Conservation (phyloP, 1,140 invertebrate genomes). For the Rhagoletis zephyria region DNA sequence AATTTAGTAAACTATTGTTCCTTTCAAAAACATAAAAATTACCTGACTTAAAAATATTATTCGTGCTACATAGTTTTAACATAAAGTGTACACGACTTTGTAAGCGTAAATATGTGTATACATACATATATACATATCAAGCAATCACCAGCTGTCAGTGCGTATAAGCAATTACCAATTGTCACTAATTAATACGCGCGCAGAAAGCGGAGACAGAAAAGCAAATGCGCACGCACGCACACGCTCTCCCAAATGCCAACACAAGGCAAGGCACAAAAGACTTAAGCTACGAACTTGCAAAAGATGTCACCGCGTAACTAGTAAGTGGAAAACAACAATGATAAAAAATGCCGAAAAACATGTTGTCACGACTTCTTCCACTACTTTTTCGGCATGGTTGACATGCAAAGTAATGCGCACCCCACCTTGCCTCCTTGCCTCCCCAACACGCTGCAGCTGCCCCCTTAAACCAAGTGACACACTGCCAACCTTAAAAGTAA, state of each 20-base stretch:
- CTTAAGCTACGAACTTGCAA: slow-evolving; percentile 52
- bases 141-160: slow-evolving; percentile 1
- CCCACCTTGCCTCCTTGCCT: background rate
- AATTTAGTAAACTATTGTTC: too few relatives aligned
- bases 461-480: background rate
- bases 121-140: too few relatives aligned
- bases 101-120: too few relatives aligned
- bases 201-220: background rate
- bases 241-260: background rate
- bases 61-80: too few relatives aligned
- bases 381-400: background rate
- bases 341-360: slow-evolving; percentile 48
- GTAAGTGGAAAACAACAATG: background rate
- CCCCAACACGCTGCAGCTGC: background rate
- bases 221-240: background rate
- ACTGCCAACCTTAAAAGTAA: slow-evolving; percentile 46
- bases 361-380: slow-evolving; percentile 32
- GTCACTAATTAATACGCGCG: slow-evolving; percentile 38
- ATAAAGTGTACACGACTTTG: background rate
- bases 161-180: slow-evolving; percentile 46
- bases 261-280: slow-evolving; percentile 38
- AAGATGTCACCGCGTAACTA: slow-evolving; percentile 34
- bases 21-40: too few relatives aligned
- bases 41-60: too few relatives aligned
- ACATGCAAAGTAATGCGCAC: slow-evolving; percentile 20